phyloP scores from a whole-genome alignment of 2,113 vertebrate genomes.

The Phyllostomus discolor region DNA sequence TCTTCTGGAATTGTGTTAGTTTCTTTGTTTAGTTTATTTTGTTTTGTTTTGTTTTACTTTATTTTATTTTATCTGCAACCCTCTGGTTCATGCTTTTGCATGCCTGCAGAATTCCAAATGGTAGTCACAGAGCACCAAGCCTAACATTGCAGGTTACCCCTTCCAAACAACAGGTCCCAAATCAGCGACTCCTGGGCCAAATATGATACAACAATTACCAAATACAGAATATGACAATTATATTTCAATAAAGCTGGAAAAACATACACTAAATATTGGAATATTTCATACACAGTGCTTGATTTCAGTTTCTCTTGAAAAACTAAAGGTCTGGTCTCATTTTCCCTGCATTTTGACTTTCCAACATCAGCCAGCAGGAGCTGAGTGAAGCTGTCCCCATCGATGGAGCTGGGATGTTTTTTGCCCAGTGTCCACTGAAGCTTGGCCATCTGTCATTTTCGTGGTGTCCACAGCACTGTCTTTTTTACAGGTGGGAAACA shows the following conservation, averaged over 20 bases:
- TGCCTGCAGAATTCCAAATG: neutral
- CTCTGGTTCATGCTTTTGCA: neutral
- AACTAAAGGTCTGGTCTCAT: neutral
- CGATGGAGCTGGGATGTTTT: fast-evolving
- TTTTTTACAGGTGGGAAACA: neutral
- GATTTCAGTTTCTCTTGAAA: neutral
- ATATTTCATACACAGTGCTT: neutral
- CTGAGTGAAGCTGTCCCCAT: neutral
- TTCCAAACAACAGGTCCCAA: neutral
- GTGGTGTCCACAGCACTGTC: fast-evolving
- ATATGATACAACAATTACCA: neutral
- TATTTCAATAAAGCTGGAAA: neutral
- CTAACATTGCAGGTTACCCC: neutral
- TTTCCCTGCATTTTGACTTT: neutral
- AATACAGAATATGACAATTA: neutral
- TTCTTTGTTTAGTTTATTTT: neutral
- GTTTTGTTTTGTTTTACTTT: neutral
- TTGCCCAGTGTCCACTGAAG: neutral
- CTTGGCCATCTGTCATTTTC: neutral
- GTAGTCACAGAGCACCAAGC: neutral
- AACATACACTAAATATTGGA: neutral
- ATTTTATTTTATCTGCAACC: neutral
- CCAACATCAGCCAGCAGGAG: neutral
- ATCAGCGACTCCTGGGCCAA: neutral
- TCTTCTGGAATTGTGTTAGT: neutral